Percentiles rank a stretch among this genome's conserved stretches.
Evolutionary conservation across 2,888 invertebrate genomes (phyloP).

Genomic region (Seira musarum): DNA sequence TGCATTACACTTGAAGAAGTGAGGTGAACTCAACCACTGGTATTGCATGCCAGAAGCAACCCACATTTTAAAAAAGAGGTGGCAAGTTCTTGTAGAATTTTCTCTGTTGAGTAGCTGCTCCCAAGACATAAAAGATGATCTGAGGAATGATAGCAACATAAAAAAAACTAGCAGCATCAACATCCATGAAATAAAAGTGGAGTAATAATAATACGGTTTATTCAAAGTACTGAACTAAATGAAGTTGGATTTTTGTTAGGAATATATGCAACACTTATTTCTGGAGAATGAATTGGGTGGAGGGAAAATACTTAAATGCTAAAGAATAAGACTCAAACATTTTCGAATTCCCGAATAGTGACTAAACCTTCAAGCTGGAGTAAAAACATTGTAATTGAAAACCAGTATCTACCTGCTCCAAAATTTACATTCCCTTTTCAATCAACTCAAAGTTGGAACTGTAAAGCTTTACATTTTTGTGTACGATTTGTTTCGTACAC

Average conservation of each 20-base stretch:
- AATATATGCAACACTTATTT: neutral
- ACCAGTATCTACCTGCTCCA: too few relatives aligned
- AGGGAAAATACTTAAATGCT: too few relatives aligned
- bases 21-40: neutral
- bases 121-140: constrained; percentile 19
- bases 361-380: too few relatives aligned
- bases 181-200: constrained; percentile 12
- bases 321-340: too few relatives aligned
- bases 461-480: too few relatives aligned
- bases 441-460: too few relatives aligned
- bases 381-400: too few relatives aligned
- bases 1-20: constrained; percentile 2
- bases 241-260: neutral
- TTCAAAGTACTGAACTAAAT: neutral
- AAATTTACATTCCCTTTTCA: too few relatives aligned
- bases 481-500: too few relatives aligned
- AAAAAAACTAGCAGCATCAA: neutral
- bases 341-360: too few relatives aligned
- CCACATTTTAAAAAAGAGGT: constrained; percentile 11
- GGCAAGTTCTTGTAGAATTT: constrained; percentile 10
- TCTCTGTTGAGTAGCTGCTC: neutral
- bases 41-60: constrained; percentile 40
- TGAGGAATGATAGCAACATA: constrained; percentile 9
- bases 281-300: neutral
- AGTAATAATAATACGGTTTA: constrained; percentile 20